Conservation (phyloP, 1,140 invertebrate species). For the Megalopta genalis region DNA sequence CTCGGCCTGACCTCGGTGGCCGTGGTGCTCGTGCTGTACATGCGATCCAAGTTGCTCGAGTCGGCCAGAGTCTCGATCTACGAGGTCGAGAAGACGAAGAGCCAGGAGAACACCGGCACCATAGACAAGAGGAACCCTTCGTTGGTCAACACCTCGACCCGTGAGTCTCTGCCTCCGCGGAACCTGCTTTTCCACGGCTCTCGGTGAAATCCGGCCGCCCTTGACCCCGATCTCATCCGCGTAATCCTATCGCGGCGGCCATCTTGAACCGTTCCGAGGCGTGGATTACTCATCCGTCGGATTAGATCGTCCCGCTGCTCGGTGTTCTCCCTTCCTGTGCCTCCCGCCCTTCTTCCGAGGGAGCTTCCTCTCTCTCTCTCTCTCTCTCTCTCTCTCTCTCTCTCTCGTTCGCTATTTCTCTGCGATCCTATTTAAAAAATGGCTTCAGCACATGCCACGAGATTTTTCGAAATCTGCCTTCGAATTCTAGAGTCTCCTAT, state of each 20-base stretch:
- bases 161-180: slow-evolving; percentile 43
- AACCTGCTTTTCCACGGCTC: slow-evolving; percentile 1
- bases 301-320: slow-evolving; percentile 10
- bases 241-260: slow-evolving; percentile 26
- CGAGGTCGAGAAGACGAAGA: slow-evolving; percentile 64
- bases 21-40: slow-evolving; percentile 73
- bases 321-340: too few species aligned
- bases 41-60: slow-evolving; percentile 74
- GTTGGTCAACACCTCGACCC: slow-evolving; percentile 47
- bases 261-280: slow-evolving; percentile 19
- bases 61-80: slow-evolving; percentile 73
- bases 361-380: too few species aligned
- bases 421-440: neutral
- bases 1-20: slow-evolving; percentile 73
- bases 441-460: too few species aligned
- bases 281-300: neutral
- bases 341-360: too few species aligned
- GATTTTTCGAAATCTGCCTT: neutral
- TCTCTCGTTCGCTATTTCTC: too few species aligned
- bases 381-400: too few species aligned
- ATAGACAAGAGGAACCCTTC: slow-evolving; percentile 36
- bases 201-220: slow-evolving; percentile 42
- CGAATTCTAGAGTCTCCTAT: slow-evolving; percentile 65
- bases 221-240: slow-evolving; percentile 41
- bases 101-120: slow-evolving; percentile 37